Percentiles rank a stretch among this genome's conserved stretches.
Conservation (phyloP, 2,888 invertebrate species). For the Nomada fucata region DNA sequence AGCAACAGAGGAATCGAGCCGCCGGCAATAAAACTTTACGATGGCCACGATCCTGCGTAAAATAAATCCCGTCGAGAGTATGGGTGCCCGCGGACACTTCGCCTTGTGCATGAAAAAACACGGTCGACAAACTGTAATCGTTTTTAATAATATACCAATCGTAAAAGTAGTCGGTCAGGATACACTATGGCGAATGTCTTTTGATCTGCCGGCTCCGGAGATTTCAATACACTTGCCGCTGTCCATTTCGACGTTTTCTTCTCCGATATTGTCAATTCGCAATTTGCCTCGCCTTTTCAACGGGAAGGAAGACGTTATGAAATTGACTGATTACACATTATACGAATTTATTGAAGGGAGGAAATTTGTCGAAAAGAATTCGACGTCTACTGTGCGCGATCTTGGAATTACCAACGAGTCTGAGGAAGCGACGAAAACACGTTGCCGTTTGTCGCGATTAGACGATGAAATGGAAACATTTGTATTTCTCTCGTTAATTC, state of each 20-base stretch:
- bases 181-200: conserved; percentile 34
- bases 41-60: conserved; percentile 57
- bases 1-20: conserved; percentile 57
- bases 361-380: no score
- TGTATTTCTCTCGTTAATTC: background rate
- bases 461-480: background rate
- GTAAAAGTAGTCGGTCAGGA: conserved; percentile 51
- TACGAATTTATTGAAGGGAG: no score
- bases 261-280: conserved; percentile 10
- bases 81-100: conserved; percentile 40
- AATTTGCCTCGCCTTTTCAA: background rate
- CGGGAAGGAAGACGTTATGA: background rate
- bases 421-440: background rate
- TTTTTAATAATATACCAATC: conserved; percentile 65
- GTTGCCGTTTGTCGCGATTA: background rate
- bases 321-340: background rate
- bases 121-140: conserved; percentile 70
- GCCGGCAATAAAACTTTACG: conserved; percentile 70
- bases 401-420: no score
- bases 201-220: conserved; percentile 30
- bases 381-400: no score
- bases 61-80: conserved; percentile 44
- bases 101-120: conserved; percentile 35
- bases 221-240: background rate
- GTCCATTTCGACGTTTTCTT: background rate